phyloP scores from a whole-genome alignment of 2,113 vertebrate species.

The Clinocottus analis region DNA sequence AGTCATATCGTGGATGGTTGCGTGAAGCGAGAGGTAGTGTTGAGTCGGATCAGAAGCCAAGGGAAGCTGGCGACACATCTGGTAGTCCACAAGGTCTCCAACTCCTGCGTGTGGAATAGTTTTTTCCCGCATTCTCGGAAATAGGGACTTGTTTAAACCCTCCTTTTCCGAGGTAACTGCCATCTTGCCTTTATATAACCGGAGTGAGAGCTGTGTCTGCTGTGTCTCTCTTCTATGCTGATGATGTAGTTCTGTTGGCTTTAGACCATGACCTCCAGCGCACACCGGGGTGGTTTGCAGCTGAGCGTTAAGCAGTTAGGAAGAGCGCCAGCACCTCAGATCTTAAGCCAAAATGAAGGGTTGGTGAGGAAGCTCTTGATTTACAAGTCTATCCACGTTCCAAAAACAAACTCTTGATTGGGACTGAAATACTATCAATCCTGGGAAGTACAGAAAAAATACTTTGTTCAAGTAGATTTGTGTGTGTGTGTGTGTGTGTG shows the following conservation, averaged over 20 bases:
- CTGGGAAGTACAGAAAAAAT: not conserved
- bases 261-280: not conserved
- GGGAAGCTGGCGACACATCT: not conserved
- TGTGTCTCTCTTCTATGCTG: not conserved
- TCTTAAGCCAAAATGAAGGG: conserved; percentile 1
- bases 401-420: not conserved
- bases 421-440: not conserved
- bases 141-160: not conserved
- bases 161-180: not conserved
- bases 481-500: no score
- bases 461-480: no score
- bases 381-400: not conserved
- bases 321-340: not conserved
- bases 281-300: not conserved
- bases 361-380: not conserved
- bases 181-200: not conserved
- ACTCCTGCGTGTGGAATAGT: not conserved
- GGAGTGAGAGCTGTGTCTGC: not conserved
- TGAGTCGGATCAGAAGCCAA: not conserved
- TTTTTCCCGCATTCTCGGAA: no score
- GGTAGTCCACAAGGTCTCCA: not conserved
- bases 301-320: not conserved
- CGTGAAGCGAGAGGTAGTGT: not conserved
- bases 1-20: not conserved
- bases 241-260: not conserved